Conservation (phyloP, 2,113 vertebrate genomes). For the Electrona antarctica region DNA sequence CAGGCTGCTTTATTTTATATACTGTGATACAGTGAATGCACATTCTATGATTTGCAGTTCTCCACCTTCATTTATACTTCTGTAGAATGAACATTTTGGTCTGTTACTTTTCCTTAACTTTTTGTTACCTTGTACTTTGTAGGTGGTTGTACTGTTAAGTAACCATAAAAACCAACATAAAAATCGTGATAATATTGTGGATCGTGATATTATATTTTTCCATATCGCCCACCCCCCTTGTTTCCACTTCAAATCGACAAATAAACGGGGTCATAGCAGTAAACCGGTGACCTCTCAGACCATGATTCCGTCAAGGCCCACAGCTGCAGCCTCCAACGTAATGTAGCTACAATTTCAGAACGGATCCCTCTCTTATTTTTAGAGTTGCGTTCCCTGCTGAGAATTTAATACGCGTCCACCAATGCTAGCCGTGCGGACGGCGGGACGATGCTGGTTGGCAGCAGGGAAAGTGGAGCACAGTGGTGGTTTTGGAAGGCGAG, state of each 20-base stretch:
- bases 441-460: constrained; percentile 27
- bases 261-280: constrained; percentile 35
- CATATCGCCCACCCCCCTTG: neutral
- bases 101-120: no score
- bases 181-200: no score
- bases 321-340: constrained; percentile 53
- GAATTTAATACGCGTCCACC: constrained; percentile 69
- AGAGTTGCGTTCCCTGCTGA: constrained; percentile 68
- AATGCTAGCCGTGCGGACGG: constrained; percentile 46
- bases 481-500: constrained; percentile 38
- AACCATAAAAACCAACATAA: no score
- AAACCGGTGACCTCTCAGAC: constrained; percentile 19
- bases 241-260: neutral
- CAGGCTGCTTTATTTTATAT: no score
- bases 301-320: constrained; percentile 38
- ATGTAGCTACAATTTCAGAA: constrained; percentile 62
- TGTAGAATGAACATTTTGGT: no score
- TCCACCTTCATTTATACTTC: no score
- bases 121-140: no score
- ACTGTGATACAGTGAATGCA: no score
- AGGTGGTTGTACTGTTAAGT: no score
- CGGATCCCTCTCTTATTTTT: constrained; percentile 72
- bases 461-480: constrained; percentile 45
- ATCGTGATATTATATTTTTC: neutral
- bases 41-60: no score